Evolutionary conservation across 2,113 vertebrate genomes (phyloP).

Genomic region (Oenanthe oenanthe): DNA sequence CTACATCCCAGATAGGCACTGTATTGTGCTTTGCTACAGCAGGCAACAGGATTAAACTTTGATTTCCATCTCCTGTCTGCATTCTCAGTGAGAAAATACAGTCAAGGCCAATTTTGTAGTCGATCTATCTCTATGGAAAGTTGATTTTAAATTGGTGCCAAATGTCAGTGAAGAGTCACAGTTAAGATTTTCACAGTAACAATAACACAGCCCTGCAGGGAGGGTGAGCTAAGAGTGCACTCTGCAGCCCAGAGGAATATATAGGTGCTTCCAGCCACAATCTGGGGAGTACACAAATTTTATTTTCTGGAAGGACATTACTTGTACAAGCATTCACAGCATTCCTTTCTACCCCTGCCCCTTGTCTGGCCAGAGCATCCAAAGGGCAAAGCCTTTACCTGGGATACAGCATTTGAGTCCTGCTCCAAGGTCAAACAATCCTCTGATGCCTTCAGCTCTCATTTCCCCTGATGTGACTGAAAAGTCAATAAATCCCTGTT

Average conservation of each 20-base stretch:
- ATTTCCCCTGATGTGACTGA: background rate
- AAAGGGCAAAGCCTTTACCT: background rate
- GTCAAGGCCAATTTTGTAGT: background rate
- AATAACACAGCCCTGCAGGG: background rate
- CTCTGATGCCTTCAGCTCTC: background rate
- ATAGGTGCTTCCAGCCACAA: background rate
- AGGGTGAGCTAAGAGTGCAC: slow-evolving; percentile 17
- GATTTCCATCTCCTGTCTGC: slow-evolving; percentile 27
- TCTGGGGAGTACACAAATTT: background rate
- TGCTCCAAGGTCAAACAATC: background rate
- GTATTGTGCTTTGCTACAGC: background rate
- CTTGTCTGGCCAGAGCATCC: background rate
- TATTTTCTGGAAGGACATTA: background rate
- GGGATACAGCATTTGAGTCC: background rate
- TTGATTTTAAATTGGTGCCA: slow-evolving; percentile 42
- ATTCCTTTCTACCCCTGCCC: background rate
- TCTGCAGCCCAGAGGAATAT: slow-evolving; percentile 13
- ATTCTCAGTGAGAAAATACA: slow-evolving; percentile 27
- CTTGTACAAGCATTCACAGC: background rate
- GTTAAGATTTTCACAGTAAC: background rate
- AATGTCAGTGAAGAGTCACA: background rate
- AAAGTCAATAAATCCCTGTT: background rate
- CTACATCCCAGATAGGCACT: background rate
- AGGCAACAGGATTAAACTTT: background rate
- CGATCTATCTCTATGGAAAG: slow-evolving; percentile 7